Base-by-base conservation (phyloP, 2,888 invertebrate species). In the Melanotus villosus region DNA sequence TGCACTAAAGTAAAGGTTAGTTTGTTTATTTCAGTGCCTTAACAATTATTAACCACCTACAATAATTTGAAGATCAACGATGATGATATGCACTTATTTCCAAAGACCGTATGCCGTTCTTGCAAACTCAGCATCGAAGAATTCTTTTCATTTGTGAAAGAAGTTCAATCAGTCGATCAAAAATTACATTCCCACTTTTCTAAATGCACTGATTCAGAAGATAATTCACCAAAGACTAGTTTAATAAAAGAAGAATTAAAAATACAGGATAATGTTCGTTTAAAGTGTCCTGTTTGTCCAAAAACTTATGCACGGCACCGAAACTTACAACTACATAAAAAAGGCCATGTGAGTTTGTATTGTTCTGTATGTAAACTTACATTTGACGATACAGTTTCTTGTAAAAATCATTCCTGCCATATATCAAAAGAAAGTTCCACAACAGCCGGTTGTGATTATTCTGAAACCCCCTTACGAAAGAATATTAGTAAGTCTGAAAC, bases 81-180 rank as follows among this genome's bases (percentile, higher is more conserved):
- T 67, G 74, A 74, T n/a, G 60, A 68, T 18, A 68, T 54, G 12
- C 58, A 65, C 9, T 16, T 59, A 10, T 66, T 78, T 45, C 79
- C 79, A 56, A 65, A 32, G 36, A 65, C 58, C 34, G 70, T 79
- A 26, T 79, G 79, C 56, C 32, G 41, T 12, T 52, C 64, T 34
- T 79, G 79, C 47, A 68, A 73, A 60, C 43, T 71, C 34, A 72
- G 70, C 34, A 68, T 79, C n/a, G 70, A 75, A 56, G 68, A 72
- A 38, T 77, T 78, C 32, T 65, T 72, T 26, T 38, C 56, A 56
- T 79, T 72, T 62, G 56, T 76, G 47, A 64, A 75, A 58, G 65
- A 72, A 18, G 72, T 78, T 41, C 71, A 68, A 30, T 59, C 62
- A 65, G 70, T 76, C 16, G 72, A 79, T 65, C 58, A 73, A 59